Percentiles rank a stretch among this genome's conserved stretches.
These are phyloP conservation scores for Sciurus vulgaris DNA, from an alignment of 2,797 vertebrate species.

Conservation along the genomic window DNA sequence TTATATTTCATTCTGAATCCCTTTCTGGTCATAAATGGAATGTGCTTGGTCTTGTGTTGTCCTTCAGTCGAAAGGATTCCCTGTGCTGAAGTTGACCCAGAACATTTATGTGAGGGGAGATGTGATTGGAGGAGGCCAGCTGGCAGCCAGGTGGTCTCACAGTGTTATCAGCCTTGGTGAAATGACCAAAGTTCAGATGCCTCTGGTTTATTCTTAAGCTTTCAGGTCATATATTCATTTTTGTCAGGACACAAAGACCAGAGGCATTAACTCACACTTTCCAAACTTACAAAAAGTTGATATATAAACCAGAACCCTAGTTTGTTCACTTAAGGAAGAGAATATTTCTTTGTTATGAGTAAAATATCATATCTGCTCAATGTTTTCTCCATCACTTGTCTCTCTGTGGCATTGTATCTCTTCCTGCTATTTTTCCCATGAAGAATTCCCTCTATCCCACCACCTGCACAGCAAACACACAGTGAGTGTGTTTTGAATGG, in stretches of 20 bases:
- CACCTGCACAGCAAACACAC: neutral
- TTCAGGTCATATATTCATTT: neutral
- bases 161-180: neutral
- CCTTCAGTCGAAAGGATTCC: slow-evolving; percentile 58
- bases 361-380: neutral
- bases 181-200: neutral
- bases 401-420: neutral
- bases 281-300: neutral
- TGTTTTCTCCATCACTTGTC: neutral
- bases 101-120: neutral
- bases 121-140: neutral
- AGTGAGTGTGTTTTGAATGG: neutral
- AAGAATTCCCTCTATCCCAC: neutral
- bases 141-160: neutral
- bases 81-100: slow-evolving; percentile 10
- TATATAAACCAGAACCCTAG: neutral
- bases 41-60: slow-evolving; percentile 65
- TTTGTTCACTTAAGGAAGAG: neutral
- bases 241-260: neutral
- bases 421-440: neutral
- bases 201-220: neutral
- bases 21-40: slow-evolving; percentile 64
- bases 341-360: neutral
- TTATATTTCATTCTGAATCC: slow-evolving; percentile 66
- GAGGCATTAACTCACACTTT: neutral